Evolutionary conservation across 2,888 invertebrate species (phyloP).

Genomic region (Gortyna flavago): DNA sequence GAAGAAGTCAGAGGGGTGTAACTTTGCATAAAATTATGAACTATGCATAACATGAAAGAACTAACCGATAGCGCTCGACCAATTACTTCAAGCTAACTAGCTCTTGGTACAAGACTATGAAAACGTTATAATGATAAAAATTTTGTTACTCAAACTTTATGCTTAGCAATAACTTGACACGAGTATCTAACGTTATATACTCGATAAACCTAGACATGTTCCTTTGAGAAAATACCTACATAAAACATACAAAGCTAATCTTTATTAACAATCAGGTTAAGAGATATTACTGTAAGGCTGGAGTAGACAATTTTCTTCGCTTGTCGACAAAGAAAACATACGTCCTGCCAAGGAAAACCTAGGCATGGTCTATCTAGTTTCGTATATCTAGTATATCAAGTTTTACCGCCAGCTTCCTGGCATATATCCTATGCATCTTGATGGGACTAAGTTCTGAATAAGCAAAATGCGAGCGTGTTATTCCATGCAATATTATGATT

Average conservation of each 20-base stretch:
- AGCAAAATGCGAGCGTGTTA: constrained; percentile 57
- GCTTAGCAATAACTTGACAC: constrained; percentile 5
- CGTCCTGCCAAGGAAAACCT: constrained; percentile 52
- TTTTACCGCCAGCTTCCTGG: constrained; percentile 55
- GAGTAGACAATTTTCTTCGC: constrained; percentile 32
- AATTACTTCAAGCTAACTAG: constrained; percentile 31
- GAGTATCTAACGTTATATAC: background rate
- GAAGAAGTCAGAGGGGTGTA: constrained; percentile 4
- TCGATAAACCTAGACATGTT: background rate
- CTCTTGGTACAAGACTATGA: constrained; percentile 15
- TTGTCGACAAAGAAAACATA: constrained; percentile 46
- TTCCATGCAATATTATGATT: constrained; percentile 54
- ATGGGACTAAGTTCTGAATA: constrained; percentile 64
- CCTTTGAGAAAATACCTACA: background rate
- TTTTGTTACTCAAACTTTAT: constrained; percentile 1
- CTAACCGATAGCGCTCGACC: constrained; percentile 19
- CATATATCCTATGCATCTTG: constrained; percentile 65
- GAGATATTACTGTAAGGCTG: constrained; percentile 24
- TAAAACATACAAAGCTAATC: constrained; percentile 15
- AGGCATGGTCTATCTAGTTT: too few relatives aligned
- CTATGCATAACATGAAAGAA: constrained; percentile 6
- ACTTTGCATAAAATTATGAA: constrained; percentile 29
- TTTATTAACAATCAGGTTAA: constrained; percentile 17
- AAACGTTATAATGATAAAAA: constrained; percentile 4
- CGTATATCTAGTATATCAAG: constrained; percentile 66